Evolutionary conservation across 2,113 vertebrate species (phyloP), one percentile per base, ranked within the genome.

Genomic region (Ranitomeya imitator): DNA sequence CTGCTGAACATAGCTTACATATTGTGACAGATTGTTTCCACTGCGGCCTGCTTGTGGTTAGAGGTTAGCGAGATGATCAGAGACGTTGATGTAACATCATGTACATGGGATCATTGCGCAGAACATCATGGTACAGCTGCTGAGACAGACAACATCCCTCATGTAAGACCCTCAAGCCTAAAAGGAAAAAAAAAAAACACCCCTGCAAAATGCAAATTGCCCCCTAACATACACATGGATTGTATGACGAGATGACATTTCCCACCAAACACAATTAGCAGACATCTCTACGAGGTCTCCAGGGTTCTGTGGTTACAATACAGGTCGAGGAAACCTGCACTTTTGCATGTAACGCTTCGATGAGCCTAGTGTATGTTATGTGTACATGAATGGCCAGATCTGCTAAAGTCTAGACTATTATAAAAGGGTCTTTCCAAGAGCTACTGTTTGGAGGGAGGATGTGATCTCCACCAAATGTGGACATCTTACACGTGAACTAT

Each of bases 41-140:
- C 57, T 83, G 88, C 19, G 60, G 83, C 73, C 61, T 73, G 83
- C 19, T 61, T 85, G 88, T 63, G 88, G 84, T 85, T 79, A 51
- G 76, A 89, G 83, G 73, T 85, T 63, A 60, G 83, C 14, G 37
- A 65, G 67, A 71, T 61, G 79, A 61, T 76, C 79, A 74, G 54
- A 67, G 59, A 18, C 1, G 19, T 83, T 15, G 31, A 52, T 88
- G 23, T 80, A 86, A 52, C 61, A 21, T 77, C 55, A 77, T 54
- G 26, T 31, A 61, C n/a, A 26, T 37, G 21, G 59, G 37, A 60
- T 26, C 80, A 3, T 31, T 51, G 31, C 15, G n/a, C 26, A 83
- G 15, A 21, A 23, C 55, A 81, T 19, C 59, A 52, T 51, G 77
- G n/a, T 31, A 74, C 12, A 67, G 63, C 63, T 67, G 26, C 52